Conservation (phyloP, 2,113 vertebrate genomes). For the Castor canadensis region DNA sequence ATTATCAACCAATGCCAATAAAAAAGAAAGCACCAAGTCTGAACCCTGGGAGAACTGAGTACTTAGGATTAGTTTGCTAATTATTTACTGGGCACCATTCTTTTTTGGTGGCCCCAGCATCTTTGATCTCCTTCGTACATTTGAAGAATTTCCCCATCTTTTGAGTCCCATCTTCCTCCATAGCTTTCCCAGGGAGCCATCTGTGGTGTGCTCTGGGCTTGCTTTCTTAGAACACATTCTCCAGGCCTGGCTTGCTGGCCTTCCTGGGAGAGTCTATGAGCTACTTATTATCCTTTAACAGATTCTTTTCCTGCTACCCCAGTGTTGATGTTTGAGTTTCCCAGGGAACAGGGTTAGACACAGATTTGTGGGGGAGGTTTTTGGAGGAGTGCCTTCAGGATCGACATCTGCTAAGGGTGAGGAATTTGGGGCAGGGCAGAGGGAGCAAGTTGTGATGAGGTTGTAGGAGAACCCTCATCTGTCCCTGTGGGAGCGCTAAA, state of each 20-base stretch:
- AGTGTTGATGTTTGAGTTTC: conserved; percentile 40
- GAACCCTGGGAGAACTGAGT: background rate
- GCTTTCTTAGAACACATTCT: conserved; percentile 15
- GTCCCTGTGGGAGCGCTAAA: background rate
- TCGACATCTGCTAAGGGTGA: background rate
- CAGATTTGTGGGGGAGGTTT: background rate
- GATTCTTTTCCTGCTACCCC: background rate
- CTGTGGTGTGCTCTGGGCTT: background rate
- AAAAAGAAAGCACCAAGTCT: background rate
- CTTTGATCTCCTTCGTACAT: background rate
- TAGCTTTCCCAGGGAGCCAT: background rate
- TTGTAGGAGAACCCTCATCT: background rate
- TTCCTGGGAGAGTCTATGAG: background rate
- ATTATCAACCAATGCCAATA: too few relatives aligned
- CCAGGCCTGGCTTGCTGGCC: background rate
- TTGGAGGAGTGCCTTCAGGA: background rate
- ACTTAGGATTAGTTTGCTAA: background rate
- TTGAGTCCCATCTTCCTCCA: background rate
- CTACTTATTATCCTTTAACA: conserved; percentile 15
- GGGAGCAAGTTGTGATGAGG: background rate
- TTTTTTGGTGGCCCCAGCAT: background rate
- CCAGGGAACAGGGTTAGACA: conserved; percentile 1
- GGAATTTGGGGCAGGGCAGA: background rate
- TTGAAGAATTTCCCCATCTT: background rate
- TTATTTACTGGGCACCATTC: background rate